phyloP scores from a whole-genome alignment of 1,140 invertebrate genomes.

The Tetraneura akinire region DNA sequence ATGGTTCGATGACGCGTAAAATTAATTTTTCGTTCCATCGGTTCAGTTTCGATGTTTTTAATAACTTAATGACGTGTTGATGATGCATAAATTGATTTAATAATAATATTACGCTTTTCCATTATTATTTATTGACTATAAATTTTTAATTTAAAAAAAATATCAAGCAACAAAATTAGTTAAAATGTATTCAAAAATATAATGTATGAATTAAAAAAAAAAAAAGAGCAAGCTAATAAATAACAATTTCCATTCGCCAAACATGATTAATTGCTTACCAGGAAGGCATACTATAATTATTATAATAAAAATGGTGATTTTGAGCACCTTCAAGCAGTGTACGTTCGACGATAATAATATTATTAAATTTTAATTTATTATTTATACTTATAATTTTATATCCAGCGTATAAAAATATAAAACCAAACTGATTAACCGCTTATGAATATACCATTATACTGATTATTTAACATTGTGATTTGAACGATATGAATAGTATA shows the following conservation, averaged over 20 bases:
- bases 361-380: not conserved
- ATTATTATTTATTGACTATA: too few species aligned
- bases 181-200: not conserved
- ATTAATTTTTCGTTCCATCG: not conserved
- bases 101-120: not conserved
- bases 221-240: not conserved
- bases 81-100: not conserved
- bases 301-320: not conserved
- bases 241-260: not conserved
- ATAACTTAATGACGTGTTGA: not conserved
- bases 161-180: not conserved
- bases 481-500: too few species aligned
- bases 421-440: too few species aligned
- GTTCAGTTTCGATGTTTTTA: not conserved
- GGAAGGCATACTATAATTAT: not conserved
- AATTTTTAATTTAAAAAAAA: not conserved
- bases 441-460: too few species aligned
- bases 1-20: not conserved
- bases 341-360: not conserved
- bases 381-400: not conserved
- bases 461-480: too few species aligned
- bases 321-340: not conserved
- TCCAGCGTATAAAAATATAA: too few species aligned
- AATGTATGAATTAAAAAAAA: not conserved
- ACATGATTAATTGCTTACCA: constrained; percentile 23